phyloP scores from a whole-genome alignment of 1,140 invertebrate species.

The Pararge aegeria region DNA sequence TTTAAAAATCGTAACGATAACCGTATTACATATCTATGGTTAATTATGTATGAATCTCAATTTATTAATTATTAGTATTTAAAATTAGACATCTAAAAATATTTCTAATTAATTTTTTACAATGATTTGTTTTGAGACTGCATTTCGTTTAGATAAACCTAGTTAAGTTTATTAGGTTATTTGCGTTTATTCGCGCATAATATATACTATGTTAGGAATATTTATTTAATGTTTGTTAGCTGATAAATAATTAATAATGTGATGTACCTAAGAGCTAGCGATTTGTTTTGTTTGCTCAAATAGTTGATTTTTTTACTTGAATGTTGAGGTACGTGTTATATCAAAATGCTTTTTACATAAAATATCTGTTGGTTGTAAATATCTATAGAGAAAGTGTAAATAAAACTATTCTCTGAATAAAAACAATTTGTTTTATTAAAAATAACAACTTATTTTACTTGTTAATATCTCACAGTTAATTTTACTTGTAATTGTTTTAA shows the following conservation, averaged over 20 bases:
- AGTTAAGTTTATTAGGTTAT: background rate
- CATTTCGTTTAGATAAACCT: background rate
- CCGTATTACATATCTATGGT: conserved; percentile 65
- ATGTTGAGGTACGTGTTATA: conserved; percentile 38
- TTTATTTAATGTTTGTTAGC: conserved; percentile 15
- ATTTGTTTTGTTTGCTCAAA: conserved; percentile 51
- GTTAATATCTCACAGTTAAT: background rate
- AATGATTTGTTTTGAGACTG: too few relatives aligned
- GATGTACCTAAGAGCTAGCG: conserved; percentile 30
- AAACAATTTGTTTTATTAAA: conserved; percentile 48
- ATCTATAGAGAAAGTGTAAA: conserved; percentile 64
- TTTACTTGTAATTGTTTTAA: background rate
- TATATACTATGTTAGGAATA: background rate
- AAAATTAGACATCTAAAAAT: too few relatives aligned
- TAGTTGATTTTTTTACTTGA: conserved; percentile 38
- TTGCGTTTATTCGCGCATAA: background rate
- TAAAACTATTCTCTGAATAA: conserved; percentile 72
- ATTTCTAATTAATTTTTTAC: too few relatives aligned
- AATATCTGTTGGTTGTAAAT: conserved; percentile 57
- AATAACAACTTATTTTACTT: conserved; percentile 30
- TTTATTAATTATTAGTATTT: conserved; percentile 4
- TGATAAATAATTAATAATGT: conserved; percentile 11
- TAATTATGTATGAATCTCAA: conserved; percentile 40
- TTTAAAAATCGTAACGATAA: too few relatives aligned
- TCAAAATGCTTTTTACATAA: conserved; percentile 49